Percentiles rank a stretch among this genome's conserved stretches.
These are phyloP conservation scores for Neoarius graeffei DNA, from an alignment of 2,113 vertebrate genomes.

Conservation along the genomic window DNA sequence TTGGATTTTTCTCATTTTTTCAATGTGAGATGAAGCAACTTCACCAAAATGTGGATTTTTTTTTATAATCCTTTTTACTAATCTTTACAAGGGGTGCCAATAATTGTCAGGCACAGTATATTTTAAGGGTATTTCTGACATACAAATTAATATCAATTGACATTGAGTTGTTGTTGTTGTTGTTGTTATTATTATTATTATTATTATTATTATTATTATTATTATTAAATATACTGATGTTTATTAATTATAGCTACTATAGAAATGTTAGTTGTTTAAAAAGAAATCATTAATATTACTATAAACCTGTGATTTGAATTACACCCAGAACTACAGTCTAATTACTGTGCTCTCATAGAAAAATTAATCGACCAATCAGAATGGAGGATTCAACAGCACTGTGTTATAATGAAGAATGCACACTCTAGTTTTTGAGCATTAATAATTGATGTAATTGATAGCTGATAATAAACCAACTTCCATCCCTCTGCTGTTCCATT, in stretches of 20 bases:
- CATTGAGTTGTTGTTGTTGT: neutral
- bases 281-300: neutral
- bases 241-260: neutral
- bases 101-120: neutral
- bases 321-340: neutral
- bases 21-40: no score
- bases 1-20: no score
- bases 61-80: no score
- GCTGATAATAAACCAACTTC: neutral
- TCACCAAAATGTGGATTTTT: no score
- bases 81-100: no score
- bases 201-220: no score
- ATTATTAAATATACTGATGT: neutral
- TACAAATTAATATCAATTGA: neutral
- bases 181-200: neutral
- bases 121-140: neutral
- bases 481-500: neutral
- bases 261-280: neutral
- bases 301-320: neutral
- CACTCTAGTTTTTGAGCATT: neutral
- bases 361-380: neutral
- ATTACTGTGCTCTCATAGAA: neutral
- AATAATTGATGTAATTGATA: neutral
- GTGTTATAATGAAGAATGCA: no score
- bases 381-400: neutral